Percentiles rank a stretch among this genome's conserved stretches.
Evolutionary conservation across 2,113 vertebrate genomes (phyloP).

Genomic region (Scophthalmus maximus): DNA sequence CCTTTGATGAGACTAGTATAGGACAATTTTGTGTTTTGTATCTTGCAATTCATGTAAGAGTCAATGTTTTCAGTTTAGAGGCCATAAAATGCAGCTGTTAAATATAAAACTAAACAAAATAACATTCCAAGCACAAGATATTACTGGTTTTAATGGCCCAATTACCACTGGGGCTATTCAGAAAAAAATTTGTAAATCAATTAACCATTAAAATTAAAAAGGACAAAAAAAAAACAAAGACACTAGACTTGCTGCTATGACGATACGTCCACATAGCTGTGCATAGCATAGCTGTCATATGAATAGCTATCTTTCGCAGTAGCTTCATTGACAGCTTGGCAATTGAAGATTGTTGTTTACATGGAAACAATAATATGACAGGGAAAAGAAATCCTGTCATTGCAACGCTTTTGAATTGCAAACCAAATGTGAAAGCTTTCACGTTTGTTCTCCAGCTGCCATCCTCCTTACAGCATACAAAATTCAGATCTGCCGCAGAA

Average conservation of each 20-base stretch:
- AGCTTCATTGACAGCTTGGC: conserved; percentile 48
- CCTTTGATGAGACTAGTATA: conserved; percentile 13
- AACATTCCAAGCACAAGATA: not conserved
- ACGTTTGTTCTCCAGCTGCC: conserved; percentile 29
- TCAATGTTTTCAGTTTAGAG: conserved; percentile 14
- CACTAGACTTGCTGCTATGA: not conserved
- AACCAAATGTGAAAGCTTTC: conserved; percentile 29
- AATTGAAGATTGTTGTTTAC: conserved; percentile 54
- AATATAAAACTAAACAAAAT: conserved; percentile 5
- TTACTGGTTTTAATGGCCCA: not conserved
- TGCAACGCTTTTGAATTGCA: conserved; percentile 26
- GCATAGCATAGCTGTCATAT: conserved; percentile 11
- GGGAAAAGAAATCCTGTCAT: conserved; percentile 24
- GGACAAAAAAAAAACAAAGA: conserved; percentile 8
- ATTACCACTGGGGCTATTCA: not conserved
- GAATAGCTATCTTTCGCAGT: conserved; percentile 15
- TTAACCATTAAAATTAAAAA: conserved; percentile 9
- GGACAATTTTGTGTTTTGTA: not conserved
- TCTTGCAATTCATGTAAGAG: conserved; percentile 6
- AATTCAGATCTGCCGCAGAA: conserved; percentile 47
- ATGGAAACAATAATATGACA: conserved; percentile 51
- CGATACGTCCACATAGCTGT: not conserved
- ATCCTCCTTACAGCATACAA: conserved; percentile 31
- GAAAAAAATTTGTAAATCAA: not conserved
- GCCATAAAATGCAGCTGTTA: not conserved